Base-by-base conservation (phyloP, 2,113 vertebrate species). In the Equus przewalskii region DNA sequence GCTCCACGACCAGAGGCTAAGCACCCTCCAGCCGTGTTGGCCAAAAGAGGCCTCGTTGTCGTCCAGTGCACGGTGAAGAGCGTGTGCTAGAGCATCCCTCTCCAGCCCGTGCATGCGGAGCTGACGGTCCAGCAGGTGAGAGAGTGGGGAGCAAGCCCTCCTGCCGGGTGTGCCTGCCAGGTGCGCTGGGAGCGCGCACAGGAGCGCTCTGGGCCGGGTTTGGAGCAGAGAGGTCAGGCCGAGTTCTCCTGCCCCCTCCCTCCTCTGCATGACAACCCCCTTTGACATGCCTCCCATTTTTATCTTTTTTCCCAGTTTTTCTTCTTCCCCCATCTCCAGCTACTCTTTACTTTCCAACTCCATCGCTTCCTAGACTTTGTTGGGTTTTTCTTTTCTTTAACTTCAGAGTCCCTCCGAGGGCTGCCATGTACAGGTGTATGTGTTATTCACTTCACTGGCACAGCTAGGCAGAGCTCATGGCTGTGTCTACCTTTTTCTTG, bases 371-470 rank as follows among this genome's bases (percentile, higher is more conserved):
- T 72, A 22, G 36, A 41, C 21, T 65, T 62, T 15, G 30, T 41
- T 83, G 28, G 64, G 22, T 54, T 44, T 89, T 82, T 91, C 67
- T 78, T 94, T 67, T 65, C 51, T 87, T 41, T 90, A 30, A 88
- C 69, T 80, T 69, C 41, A n/a, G 78, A 89, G 88, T 33, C 14
- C 82, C 24, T 60, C 49, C 15, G 60, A 62, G 30, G 70, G n/a
- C 87, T 70, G 30, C 92, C 22, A 5, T 30, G 54, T 60, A n/a
- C 75, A 54, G 64, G 18, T 14, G 73, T 30, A 19, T 6, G 2
- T 41, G 62, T 12, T 36, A 2, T 8, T 81, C 73, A 49, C 24
- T 33, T 28, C 21, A 22, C 30, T 44, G 36, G 24, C 9, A 8
- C 49, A 46, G 7, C 11, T 10, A 62, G 78, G 33, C 41, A 24